Conservation (phyloP, 2,888 invertebrate genomes). For the Theretra japonica region DNA sequence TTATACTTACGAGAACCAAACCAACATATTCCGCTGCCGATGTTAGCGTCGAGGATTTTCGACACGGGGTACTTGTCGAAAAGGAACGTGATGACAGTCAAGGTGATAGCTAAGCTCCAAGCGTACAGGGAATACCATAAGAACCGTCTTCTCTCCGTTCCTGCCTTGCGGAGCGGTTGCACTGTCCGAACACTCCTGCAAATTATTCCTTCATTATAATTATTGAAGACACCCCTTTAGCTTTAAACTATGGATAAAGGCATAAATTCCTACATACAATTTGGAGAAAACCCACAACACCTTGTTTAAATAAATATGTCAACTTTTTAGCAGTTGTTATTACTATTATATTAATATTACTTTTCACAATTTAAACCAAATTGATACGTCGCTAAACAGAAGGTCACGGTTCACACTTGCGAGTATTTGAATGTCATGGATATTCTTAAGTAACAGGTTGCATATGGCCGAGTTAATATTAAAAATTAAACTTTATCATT, state of each 20-base stretch:
- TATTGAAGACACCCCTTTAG: neutral
- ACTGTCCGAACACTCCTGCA: constrained; percentile 78
- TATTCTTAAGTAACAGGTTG: no score
- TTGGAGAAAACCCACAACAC: no score
- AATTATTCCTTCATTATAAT: constrained; percentile 24
- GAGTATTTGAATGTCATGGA: no score
- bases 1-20: constrained; percentile 84
- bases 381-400: no score
- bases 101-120: constrained; percentile 86
- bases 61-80: constrained; percentile 80
- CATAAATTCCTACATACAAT: neutral
- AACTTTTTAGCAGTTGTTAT: no score
- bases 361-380: no score
- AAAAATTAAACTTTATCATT: no score
- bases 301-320: no score
- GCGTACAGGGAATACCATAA: constrained; percentile 88
- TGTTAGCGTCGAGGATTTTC: constrained; percentile 81
- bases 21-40: constrained; percentile 87
- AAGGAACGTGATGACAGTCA: constrained; percentile 83
- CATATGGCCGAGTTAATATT: no score
- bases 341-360: no score
- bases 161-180: constrained; percentile 72
- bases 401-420: no score
- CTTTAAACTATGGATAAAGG: neutral
- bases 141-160: constrained; percentile 84